Evolutionary conservation across 2,888 invertebrate genomes (phyloP).

Genomic region (Pelosia muscerda): DNA sequence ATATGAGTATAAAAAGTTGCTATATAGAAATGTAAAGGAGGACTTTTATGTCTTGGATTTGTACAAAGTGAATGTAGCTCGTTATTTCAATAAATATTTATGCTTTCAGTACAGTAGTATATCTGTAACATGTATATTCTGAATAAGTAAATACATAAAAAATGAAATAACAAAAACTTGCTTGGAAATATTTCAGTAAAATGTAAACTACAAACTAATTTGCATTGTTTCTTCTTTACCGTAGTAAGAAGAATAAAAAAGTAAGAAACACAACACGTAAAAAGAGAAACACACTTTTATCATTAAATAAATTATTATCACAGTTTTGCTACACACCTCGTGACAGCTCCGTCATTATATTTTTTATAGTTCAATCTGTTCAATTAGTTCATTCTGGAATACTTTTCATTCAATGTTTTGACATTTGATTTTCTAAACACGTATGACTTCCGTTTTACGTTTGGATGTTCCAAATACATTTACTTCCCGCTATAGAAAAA

Average conservation of each 20-base stretch:
- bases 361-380: slow-evolving; percentile 36
- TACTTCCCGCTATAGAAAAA: background rate
- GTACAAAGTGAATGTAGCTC: background rate
- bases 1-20: background rate
- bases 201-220: background rate
- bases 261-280: background rate
- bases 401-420: slow-evolving; percentile 40
- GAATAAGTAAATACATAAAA: background rate
- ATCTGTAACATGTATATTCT: too few relatives aligned
- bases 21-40: background rate
- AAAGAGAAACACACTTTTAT: background rate
- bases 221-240: background rate
- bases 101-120: too few relatives aligned
- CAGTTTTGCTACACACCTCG: slow-evolving; percentile 70
- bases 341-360: slow-evolving; percentile 82
- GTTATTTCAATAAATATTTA: slow-evolving; percentile 1
- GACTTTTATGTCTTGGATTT: background rate
- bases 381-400: slow-evolving; percentile 6
- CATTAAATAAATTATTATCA: background rate
- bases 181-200: background rate
- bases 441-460: slow-evolving; percentile 40
- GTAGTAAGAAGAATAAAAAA: background rate
- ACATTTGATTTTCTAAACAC: slow-evolving; percentile 32
- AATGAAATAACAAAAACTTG: background rate
- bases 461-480: slow-evolving; percentile 14